phyloP scores from a whole-genome alignment of 1,140 invertebrate genomes.

The Bacillus rossius region DNA sequence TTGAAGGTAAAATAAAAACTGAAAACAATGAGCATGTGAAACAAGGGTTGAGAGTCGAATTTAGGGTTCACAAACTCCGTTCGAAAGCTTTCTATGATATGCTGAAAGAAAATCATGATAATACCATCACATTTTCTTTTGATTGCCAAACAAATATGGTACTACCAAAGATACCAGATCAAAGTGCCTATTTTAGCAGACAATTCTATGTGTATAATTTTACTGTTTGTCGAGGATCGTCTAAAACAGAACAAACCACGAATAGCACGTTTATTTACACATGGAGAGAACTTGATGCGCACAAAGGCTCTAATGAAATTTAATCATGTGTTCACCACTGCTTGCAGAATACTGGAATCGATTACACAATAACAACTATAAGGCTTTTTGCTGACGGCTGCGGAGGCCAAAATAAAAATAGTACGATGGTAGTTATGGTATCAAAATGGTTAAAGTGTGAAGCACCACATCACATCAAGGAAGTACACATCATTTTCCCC shows the following conservation, averaged over 20 bases:
- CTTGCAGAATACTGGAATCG: neutral
- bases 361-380: neutral
- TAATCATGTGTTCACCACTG: neutral
- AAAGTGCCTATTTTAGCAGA: constrained; percentile 6
- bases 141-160: no score
- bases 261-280: neutral
- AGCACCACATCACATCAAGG: constrained; percentile 6
- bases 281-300: neutral
- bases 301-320: constrained; percentile 8
- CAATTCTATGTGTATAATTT: constrained; percentile 10
- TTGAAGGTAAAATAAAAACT: no score
- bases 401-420: constrained; percentile 18
- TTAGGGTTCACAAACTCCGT: no score
- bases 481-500: constrained; percentile 13
- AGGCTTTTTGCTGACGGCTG: constrained; percentile 12
- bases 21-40: no score
- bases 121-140: no score
- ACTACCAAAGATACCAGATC: no score
- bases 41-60: no score
- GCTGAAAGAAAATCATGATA: no score
- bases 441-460: constrained; percentile 7
- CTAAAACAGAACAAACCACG: neutral
- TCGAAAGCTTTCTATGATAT: no score
- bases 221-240: neutral
- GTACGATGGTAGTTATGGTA: no score